These are phyloP conservation scores for Bubalus kerabau DNA, from an alignment of 2,113 vertebrate species.

Conservation along the genomic window DNA sequence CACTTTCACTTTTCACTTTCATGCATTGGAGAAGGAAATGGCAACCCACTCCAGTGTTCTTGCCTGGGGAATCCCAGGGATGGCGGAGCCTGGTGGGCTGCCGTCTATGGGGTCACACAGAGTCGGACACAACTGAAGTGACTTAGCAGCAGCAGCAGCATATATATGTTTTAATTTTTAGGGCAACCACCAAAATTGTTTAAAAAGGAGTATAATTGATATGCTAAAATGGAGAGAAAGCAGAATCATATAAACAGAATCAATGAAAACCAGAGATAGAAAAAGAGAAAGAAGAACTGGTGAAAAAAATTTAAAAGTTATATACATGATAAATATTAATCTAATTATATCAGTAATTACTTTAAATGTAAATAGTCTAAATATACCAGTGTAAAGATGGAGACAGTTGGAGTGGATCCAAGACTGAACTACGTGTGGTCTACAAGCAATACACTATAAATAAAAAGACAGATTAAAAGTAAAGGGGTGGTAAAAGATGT, in stretches of 20 bases:
- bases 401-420: neutral
- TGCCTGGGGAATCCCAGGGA: no score
- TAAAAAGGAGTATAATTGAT: neutral
- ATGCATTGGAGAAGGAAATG: no score
- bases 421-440: neutral
- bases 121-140: no score
- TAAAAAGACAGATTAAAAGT: neutral
- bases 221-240: neutral
- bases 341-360: neutral
- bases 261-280: neutral
- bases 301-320: neutral
- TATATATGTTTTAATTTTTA: neutral
- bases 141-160: neutral
- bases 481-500: neutral
- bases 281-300: neutral
- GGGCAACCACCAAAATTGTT: neutral
- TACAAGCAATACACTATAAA: neutral
- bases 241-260: neutral
- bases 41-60: no score
- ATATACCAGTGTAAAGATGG: neutral
- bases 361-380: neutral
- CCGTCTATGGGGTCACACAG: no score
- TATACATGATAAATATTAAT: neutral
- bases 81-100: no score
- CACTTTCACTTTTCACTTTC: no score